Base-by-base conservation (phyloP, 64 coral and sea anemone genomes). In the Montipora capricornis region DNA sequence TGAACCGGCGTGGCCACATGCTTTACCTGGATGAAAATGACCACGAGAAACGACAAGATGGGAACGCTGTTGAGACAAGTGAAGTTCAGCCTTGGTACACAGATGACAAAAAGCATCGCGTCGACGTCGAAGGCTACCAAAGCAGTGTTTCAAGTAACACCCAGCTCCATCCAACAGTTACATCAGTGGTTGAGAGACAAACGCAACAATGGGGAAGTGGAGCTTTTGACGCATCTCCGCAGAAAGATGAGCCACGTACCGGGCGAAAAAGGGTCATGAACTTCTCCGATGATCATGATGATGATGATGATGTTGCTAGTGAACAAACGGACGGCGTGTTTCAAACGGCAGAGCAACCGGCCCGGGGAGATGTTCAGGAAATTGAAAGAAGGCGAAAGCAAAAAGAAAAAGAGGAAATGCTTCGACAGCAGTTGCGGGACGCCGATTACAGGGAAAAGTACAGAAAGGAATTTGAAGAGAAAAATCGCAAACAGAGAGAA, bases 401-500 rank as follows among this genome's bases (percentile, higher is more conserved):
- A 44, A 60, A 78, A 69, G 81, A 84, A 62, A 77, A 90, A 50
- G 84, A 88, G 10, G 92, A 93, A 8, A 87, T 16, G 11, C 10
- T 88, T 1, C 79, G 47, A 53, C 44, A 64, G 47, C 73, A 92
- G 24, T 77, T 92, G 15, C 71, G 75, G n/a, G 83, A 93, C 60
- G 79, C 89, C n/a, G 89, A 91, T 20, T 98, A 98, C 77, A 53
- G 93, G 17, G 96, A 91, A 82, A 95, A 95, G 67, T 75, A 95
- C 17, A 90, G 96, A 26, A 98, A 94, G 19, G 96, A 98, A 73
- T 80, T 98, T 22, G 93, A 95, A 75, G 92, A 98, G 70, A 92
- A 94, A 57, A 98, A 98, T 75, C 83, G 93, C 8, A 98, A 95
- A 70, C 96, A 98, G 55, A 89, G 93, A 13, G 93, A 98, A 76